Evolutionary conservation across 2,113 vertebrate species (phyloP), one percentile per base, ranked within the genome.

Genomic region (Oreochromis niloticus): DNA sequence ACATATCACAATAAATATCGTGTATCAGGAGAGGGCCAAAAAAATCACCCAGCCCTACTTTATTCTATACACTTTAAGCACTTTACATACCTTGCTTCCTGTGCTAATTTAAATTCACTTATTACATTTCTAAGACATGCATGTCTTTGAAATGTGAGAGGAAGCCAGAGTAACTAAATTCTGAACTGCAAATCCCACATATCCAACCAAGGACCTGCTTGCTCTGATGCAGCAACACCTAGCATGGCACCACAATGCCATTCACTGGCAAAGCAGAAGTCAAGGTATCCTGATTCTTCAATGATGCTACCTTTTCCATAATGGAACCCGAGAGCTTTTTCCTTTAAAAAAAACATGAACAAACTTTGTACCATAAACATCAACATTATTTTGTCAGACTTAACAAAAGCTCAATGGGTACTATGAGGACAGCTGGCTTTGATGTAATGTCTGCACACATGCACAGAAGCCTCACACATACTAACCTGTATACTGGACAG

Each of bases 401-500:
- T 75, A 14, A 48, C 1, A 75, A 30, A 48, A 75, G 46, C 8
- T 27, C 14, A 5, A 17, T 75, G 22, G 41, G 8, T 27, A 24
- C 66, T 24, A 16, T 46, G 68, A 73, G 13, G 39, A 27, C 39
- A 46, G 68, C 22, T 46, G 68, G 39, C 14, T 46, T 24, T 73
- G 0, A 1, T 75, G 41, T 75, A 75, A 75, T 75, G 43, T 46
- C 41, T 75, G 71, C 22, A 75, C 50, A 75, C 24, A 50, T 2
- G 9, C 71, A 75, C 71, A 75, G 43, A 75, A 75, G 22, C 34
- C 22, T 43, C 24, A 80, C 73, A 9, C 12, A 75, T 13, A 57
- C 96, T 91, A 94, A 99, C 98, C 97, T 99, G 98, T 68, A 99
- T 97, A 88, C 98, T 99, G 90, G 98, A 97, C 82, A 99, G 97